Percentiles rank a stretch among this genome's conserved stretches.
phyloP scores from a whole-genome alignment of 2,888 invertebrate genomes.

The Pristionchus japonicus region DNA sequence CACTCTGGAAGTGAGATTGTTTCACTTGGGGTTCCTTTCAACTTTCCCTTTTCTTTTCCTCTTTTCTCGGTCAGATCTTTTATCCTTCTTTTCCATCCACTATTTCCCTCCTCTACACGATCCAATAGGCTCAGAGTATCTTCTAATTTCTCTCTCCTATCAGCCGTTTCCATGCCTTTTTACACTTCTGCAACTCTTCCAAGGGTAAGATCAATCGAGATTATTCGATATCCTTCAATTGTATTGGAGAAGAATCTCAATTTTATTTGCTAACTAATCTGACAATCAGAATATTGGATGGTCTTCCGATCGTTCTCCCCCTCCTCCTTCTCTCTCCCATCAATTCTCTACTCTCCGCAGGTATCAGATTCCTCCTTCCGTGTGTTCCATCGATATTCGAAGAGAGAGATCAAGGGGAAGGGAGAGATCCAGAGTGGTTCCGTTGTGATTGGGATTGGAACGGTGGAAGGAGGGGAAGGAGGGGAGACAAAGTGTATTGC shows the following conservation, averaged over 20 bases:
- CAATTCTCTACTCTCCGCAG: neutral
- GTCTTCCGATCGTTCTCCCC: neutral
- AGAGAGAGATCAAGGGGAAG: neutral
- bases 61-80: constrained; percentile 33
- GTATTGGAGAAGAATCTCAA: neutral
- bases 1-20: constrained; percentile 1
- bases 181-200: constrained; percentile 16
- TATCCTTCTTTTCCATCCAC: constrained; percentile 1
- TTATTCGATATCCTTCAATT: neutral
- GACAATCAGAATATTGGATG: neutral
- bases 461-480: neutral
- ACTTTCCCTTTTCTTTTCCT: constrained; percentile 26
- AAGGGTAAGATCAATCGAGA: neutral
- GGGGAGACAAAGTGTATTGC: neutral
- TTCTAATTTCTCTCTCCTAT: neutral
- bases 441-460: neutral
- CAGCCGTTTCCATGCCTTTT: neutral
- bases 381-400: too few species aligned
- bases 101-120: neutral
- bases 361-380: constrained; percentile 17
- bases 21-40: constrained; percentile 14
- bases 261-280: neutral
- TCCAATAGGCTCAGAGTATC: constrained; percentile 1
- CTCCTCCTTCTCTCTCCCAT: neutral
- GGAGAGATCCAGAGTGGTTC: neutral